Evolutionary conservation across 2,797 vertebrate species (phyloP).

Genomic region (Clarias laeviceps): DNA sequence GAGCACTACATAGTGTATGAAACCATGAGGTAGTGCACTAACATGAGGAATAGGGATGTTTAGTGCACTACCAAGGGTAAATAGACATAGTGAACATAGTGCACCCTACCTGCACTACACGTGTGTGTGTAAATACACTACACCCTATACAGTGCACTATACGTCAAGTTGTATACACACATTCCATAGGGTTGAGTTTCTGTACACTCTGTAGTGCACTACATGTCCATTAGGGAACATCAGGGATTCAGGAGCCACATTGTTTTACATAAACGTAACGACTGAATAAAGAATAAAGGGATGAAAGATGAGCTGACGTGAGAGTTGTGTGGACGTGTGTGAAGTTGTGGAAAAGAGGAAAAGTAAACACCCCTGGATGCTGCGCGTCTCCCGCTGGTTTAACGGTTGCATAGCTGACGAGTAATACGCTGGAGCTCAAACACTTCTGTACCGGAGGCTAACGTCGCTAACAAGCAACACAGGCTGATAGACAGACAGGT

Average conservation of each 20-base stretch:
- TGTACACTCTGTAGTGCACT: background rate
- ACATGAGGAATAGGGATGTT: background rate
- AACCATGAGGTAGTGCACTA: background rate
- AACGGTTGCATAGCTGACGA: constrained; percentile 26
- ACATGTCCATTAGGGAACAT: background rate
- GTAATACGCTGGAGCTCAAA: constrained; percentile 13
- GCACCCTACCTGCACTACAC: constrained; percentile 5
- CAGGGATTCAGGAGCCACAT: background rate
- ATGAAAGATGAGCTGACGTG: background rate
- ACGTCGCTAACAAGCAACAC: background rate
- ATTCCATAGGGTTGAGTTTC: background rate
- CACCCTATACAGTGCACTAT: background rate
- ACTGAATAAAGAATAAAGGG: background rate
- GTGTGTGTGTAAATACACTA: background rate
- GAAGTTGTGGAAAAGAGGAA: background rate
- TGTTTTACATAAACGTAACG: background rate
- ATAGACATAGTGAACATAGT: background rate
- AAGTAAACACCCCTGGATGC: background rate
- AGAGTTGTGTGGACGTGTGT: background rate
- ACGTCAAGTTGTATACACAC: background rate
- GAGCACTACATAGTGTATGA: background rate
- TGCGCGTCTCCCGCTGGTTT: constrained; percentile 6
- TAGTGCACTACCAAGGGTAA: background rate
- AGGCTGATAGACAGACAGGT: no score
- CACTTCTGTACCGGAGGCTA: background rate